These are phyloP conservation scores for Clarias pachynema DNA, from an alignment of 2,797 vertebrate species.

Conservation along the genomic window DNA sequence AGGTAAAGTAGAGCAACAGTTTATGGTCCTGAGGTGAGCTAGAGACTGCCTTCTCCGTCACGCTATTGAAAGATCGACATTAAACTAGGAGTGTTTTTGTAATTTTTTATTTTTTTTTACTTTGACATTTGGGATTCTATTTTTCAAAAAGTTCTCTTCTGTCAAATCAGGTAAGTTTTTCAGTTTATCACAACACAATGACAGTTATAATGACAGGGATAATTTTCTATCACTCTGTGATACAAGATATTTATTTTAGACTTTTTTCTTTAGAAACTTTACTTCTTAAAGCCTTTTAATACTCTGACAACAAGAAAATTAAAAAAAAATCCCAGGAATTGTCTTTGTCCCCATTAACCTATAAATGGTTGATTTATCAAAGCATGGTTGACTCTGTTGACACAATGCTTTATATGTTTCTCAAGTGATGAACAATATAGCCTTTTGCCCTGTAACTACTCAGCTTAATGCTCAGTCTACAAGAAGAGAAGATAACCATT, in stretches of 20 bases:
- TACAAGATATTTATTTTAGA: slow-evolving; percentile 7
- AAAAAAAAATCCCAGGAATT: slow-evolving; percentile 23
- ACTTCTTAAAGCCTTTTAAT: slow-evolving; percentile 10
- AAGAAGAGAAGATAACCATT: slow-evolving; percentile 36
- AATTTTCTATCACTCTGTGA: slow-evolving; percentile 17
- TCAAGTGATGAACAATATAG: slow-evolving; percentile 45
- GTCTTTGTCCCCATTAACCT: slow-evolving; percentile 32
- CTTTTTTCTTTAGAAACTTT: background rate
- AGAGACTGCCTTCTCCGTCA: slow-evolving; percentile 1
- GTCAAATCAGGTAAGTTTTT: slow-evolving; percentile 49
- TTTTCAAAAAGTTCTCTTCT: slow-evolving; percentile 10
- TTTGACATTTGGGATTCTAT: slow-evolving; percentile 26
- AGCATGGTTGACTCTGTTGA: slow-evolving; percentile 47
- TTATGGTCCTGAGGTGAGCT: background rate
- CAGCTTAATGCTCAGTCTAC: slow-evolving; percentile 43
- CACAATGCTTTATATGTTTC: slow-evolving; percentile 43
- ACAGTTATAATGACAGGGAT: background rate
- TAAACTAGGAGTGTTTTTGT: slow-evolving; percentile 2
- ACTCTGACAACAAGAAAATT: background rate
- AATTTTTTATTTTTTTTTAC: background rate
- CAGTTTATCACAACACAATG: slow-evolving; percentile 3
- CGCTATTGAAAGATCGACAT: background rate
- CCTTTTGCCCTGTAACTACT: slow-evolving; percentile 26
- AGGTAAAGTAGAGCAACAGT: slow-evolving; percentile 17
- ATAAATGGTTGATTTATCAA: slow-evolving; percentile 45